Evolutionary conservation across 2,797 vertebrate genomes (phyloP), one percentile per base, ranked within the genome.

Genomic region (Melanotaenia nigrans): DNA sequence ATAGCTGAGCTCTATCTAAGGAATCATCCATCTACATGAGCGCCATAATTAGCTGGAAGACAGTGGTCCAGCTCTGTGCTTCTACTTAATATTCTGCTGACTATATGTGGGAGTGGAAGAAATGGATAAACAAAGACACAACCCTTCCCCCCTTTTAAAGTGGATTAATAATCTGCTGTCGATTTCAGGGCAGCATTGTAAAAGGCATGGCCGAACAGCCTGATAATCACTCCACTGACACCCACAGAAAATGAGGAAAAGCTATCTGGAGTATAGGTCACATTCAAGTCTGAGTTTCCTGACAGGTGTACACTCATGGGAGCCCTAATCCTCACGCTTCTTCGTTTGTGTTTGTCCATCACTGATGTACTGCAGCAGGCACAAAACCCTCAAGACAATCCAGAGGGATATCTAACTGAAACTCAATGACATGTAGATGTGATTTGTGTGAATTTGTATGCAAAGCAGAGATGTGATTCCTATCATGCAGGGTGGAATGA

Each of bases 11-110:
- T 87, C 82, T 76, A 90, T 91, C 85, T 88, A 77, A 90, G 88
- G 87, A 90, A 91, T 91, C 90, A 92, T 90, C 90, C 88, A 87
- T 93, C 90, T 92, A 91, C 87, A 92, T 77, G 77, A 87, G 83
- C 65, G 68, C 86, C 81, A 83, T 92, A 91, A 93, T 94, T 92
- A 92, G 89, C 90, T 85, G 85, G 70, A 88, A 89, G 87, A 90
- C 82, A 85, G 75, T 78, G 77, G 87, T 91, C 89, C 84, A 79
- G 79, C 82, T 80, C 80, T 87, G 73, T 58, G 78, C 85, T 81
- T 82, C 82, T 72, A 85, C 87, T 90, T 87, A 86, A 89, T 90
- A 91, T 90, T 85, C 84, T 78, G 73, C 84, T 82, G 87, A 92
- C 85, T 91, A 74, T 79, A 82, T 80, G 87, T 78, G 68, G 82